phyloP scores from a whole-genome alignment of 2,888 invertebrate species.

The Elegia similella region DNA sequence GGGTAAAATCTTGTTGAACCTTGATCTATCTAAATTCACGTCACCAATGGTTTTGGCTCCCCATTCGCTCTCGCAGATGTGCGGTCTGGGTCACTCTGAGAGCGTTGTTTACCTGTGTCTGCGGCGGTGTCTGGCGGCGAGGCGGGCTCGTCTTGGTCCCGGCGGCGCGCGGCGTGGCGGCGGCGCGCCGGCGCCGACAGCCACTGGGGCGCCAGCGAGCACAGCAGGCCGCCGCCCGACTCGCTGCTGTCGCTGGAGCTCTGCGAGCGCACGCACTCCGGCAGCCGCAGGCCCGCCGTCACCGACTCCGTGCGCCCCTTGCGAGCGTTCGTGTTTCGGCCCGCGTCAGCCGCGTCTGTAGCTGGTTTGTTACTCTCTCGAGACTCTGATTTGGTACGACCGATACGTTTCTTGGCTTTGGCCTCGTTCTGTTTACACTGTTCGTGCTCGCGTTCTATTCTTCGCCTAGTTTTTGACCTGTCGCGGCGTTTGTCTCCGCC shows the following conservation, averaged over 20 bases:
- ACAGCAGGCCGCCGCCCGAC: slow-evolving; percentile 57
- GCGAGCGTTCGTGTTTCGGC: neutral
- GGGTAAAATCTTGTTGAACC: no score
- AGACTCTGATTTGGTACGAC: slow-evolving; percentile 21
- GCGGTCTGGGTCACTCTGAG: no score
- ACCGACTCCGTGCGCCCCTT: slow-evolving; percentile 1
- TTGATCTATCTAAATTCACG: no score
- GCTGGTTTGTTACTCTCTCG: slow-evolving; percentile 9
- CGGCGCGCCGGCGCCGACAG: slow-evolving; percentile 44
- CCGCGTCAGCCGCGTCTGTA: slow-evolving; percentile 10
- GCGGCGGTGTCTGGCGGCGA: slow-evolving; percentile 25
- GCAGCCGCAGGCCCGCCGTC: slow-evolving; percentile 22
- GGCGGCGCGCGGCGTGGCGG: slow-evolving; percentile 29
- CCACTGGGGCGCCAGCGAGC: slow-evolving; percentile 66
- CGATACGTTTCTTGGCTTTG: slow-evolving; percentile 9
- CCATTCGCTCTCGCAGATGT: no score
- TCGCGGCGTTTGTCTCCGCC: slow-evolving; percentile 19
- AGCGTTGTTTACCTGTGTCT: slow-evolving; percentile 9
- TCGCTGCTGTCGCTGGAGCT: slow-evolving; percentile 60
- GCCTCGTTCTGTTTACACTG: neutral
- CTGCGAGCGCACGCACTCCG: slow-evolving; percentile 22
- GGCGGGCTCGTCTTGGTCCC: slow-evolving; percentile 34
- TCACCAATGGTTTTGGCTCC: no score
- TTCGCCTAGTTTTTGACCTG: neutral
- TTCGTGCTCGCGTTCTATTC: neutral